These are phyloP conservation scores for Melinaea marsaeus DNA, from an alignment of 2,888 invertebrate genomes.

Conservation along the genomic window DNA sequence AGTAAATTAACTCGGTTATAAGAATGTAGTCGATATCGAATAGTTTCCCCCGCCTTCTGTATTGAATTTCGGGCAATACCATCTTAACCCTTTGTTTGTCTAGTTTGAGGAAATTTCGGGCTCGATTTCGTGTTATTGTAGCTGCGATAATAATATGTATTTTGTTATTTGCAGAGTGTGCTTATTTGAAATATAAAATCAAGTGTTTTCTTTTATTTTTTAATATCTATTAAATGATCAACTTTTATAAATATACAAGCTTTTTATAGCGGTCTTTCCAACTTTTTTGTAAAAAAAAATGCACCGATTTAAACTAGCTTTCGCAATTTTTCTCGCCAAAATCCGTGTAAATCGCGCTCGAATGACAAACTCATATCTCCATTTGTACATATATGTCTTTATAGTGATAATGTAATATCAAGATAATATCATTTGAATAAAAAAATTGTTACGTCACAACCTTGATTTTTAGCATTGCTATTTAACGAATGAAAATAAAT, in stretches of 20 bases:
- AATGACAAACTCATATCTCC: no score
- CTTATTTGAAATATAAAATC: not conserved
- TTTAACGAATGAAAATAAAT: no score
- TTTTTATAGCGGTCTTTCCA: no score
- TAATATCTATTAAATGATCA: not conserved
- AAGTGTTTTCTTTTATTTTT: not conserved
- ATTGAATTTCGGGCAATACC: slow-evolving; percentile 31
- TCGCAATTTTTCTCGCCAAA: no score
- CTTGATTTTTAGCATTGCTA: no score
- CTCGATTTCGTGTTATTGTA: slow-evolving; percentile 23
- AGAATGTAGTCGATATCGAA: slow-evolving; percentile 18
- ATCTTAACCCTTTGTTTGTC: slow-evolving; percentile 31
- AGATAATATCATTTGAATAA: no score
- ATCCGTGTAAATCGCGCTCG: no score
- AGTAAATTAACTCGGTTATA: slow-evolving; percentile 19
- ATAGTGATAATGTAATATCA: no score
- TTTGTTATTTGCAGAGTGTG: not conserved
- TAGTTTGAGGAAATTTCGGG: slow-evolving; percentile 25
- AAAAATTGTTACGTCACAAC: no score
- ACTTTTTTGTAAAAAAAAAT: no score
- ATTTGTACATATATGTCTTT: no score
- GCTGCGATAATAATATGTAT: slow-evolving; percentile 8
- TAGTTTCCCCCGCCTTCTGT: slow-evolving; percentile 25
- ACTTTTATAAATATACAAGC: not conserved
- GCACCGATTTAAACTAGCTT: no score